Evolutionary conservation across 2,888 invertebrate species (phyloP).

Genomic region (Chromoteleia sp.): DNA sequence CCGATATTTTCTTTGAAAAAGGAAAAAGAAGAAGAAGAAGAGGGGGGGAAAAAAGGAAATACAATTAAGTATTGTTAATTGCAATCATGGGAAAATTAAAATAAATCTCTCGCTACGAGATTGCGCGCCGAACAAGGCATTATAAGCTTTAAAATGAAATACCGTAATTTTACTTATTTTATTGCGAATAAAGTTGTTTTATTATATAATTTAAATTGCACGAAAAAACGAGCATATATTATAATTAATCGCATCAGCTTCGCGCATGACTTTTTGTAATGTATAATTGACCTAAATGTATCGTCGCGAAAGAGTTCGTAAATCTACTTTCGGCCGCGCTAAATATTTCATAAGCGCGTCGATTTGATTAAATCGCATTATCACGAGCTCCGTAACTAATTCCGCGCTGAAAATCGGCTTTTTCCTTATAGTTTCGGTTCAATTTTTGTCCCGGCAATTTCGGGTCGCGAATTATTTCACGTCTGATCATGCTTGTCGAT

Average conservation of each 20-base stretch:
- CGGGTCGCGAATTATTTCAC: constrained; percentile 12
- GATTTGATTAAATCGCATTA: constrained; percentile 44
- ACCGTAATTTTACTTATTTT: too few relatives aligned
- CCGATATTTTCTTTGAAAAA: constrained; percentile 17
- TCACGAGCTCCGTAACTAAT: constrained; percentile 13
- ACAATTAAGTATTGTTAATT: too few relatives aligned
- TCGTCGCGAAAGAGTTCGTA: constrained; percentile 16
- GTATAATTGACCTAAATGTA: constrained; percentile 22
- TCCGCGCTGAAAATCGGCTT: constrained; percentile 9
- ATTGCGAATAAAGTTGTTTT: too few relatives aligned
- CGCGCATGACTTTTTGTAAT: not conserved
- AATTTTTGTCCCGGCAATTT: constrained; percentile 17
- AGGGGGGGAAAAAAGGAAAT: too few relatives aligned
- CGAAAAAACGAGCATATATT: too few relatives aligned
- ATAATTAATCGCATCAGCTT: too few relatives aligned
- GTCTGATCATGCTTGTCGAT: constrained; percentile 23
- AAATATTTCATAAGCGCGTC: constrained; percentile 40
- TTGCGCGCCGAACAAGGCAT: too few relatives aligned
- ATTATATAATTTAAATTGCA: too few relatives aligned
- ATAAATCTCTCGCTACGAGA: too few relatives aligned
- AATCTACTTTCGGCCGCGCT: constrained; percentile 13
- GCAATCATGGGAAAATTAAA: too few relatives aligned
- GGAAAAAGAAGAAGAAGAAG: too few relatives aligned
- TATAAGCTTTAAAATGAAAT: too few relatives aligned
- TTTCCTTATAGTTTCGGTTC: constrained; percentile 22